Percentiles rank a stretch among this genome's conserved stretches.
Evolutionary conservation across 2,888 invertebrate species (phyloP).

Genomic region (Syritta pipiens): DNA sequence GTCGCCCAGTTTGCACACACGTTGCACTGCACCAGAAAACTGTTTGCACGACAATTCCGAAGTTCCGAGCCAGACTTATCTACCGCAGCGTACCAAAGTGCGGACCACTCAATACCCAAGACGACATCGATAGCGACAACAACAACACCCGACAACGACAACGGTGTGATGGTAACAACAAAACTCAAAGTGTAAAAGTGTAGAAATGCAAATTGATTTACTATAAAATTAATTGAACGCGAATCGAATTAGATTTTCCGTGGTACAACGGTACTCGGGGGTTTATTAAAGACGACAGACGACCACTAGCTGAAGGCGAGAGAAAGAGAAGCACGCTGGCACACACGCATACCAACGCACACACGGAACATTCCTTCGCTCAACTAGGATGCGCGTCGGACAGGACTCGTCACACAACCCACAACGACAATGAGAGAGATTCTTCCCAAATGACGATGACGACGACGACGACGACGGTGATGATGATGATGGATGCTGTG

Average conservation of each 20-base stretch:
- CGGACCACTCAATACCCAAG: no score
- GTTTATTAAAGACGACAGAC: constrained; percentile 9
- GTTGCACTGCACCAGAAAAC: constrained; percentile 8
- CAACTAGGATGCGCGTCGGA: constrained; percentile 64
- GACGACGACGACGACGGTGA: constrained; percentile 18
- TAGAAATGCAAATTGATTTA: constrained; percentile 4
- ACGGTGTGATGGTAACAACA: no score
- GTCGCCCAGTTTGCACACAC: background rate
- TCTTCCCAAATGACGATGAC: constrained; percentile 4
- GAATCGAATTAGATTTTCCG: constrained; percentile 24
- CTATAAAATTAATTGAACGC: constrained; percentile 12
- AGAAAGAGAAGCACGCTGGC: constrained; percentile 40
- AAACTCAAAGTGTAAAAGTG: no score
- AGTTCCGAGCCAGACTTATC: no score
- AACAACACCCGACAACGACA: no score
- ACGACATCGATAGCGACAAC: no score
- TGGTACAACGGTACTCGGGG: constrained; percentile 21
- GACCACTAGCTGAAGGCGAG: background rate
- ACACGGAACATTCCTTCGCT: constrained; percentile 48
- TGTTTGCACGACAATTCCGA: no score
- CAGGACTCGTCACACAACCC: constrained; percentile 33
- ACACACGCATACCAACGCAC: constrained; percentile 42
- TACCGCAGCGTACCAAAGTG: no score
- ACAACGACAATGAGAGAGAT: constrained; percentile 11
- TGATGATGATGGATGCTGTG: constrained; percentile 35